phyloP scores from a whole-genome alignment of 2,113 vertebrate species.

The Rhodinocichla rosea region DNA sequence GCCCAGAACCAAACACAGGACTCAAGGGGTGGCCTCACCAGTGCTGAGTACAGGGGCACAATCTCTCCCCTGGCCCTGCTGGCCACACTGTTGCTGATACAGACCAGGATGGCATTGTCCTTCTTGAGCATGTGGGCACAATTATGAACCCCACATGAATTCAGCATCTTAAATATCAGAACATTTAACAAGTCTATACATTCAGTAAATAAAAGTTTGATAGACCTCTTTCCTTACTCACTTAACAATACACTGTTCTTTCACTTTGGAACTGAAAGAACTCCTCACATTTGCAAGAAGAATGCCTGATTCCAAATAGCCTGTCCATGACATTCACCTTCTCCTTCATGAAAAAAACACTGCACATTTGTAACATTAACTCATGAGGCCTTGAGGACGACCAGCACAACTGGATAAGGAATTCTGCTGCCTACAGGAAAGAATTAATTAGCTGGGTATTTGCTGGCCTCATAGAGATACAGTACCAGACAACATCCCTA shows the following conservation, averaged over 20 bases:
- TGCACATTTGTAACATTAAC: neutral
- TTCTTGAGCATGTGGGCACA: neutral
- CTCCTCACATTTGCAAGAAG: neutral
- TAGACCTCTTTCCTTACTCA: neutral
- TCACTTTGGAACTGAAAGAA: neutral
- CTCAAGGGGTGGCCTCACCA: fast-evolving
- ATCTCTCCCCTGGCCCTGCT: neutral
- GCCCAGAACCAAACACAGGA: neutral
- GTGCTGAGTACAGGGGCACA: neutral
- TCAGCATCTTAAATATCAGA: neutral
- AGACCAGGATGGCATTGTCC: neutral
- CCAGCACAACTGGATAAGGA: neutral
- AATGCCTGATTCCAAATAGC: neutral
- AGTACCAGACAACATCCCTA: neutral
- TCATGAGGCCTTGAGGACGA: neutral
- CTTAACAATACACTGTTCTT: neutral
- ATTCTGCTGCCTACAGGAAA: neutral
- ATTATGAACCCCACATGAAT: neutral
- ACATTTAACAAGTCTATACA: neutral
- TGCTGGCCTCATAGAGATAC: neutral
- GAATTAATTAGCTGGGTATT: neutral
- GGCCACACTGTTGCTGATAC: neutral
- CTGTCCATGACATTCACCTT: neutral
- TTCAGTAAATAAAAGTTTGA: neutral
- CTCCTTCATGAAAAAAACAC: neutral